A percentile compares a stretch with the other conserved stretches of the same genome.
phyloP scores from a whole-genome alignment of 2,797 vertebrate species.

The Mormyrops attenuatus region DNA sequence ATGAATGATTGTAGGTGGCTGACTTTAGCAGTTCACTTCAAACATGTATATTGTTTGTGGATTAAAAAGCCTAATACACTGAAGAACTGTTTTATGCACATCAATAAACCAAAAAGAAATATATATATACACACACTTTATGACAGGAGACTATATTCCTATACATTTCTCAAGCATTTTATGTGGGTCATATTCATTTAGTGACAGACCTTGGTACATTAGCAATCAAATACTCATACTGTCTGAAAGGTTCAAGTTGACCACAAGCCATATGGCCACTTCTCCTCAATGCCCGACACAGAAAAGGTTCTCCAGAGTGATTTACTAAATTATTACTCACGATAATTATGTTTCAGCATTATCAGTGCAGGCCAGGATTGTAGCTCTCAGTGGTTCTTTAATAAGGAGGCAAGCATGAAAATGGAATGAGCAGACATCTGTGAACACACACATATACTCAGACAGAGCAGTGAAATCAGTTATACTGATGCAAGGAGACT shows the following conservation, averaged over 20 bases:
- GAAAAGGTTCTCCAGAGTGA: slow-evolving; percentile 10
- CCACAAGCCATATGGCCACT: slow-evolving; percentile 21
- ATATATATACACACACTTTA: not conserved
- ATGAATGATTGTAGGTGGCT: not conserved
- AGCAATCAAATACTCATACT: not conserved
- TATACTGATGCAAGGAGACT: not conserved
- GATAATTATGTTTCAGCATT: not conserved
- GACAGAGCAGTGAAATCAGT: not conserved
- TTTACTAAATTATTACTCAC: not conserved
- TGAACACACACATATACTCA: not conserved
- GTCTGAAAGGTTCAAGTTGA: not conserved
- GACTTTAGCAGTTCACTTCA: not conserved
- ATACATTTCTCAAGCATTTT: too few relatives aligned
- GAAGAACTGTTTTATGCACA: not conserved
- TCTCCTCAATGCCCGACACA: not conserved
- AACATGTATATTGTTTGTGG: not conserved
- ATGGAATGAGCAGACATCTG: not conserved
- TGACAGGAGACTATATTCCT: not conserved
- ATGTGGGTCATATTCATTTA: not conserved
- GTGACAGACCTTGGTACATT: not conserved
- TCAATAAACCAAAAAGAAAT: not conserved
- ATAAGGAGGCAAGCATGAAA: slow-evolving; percentile 1
- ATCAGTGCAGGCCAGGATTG: not conserved
- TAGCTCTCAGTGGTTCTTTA: not conserved
- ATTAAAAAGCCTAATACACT: not conserved